phyloP scores from a whole-genome alignment of 92 coral and sea anemone species.

The Diadumene lineata region DNA sequence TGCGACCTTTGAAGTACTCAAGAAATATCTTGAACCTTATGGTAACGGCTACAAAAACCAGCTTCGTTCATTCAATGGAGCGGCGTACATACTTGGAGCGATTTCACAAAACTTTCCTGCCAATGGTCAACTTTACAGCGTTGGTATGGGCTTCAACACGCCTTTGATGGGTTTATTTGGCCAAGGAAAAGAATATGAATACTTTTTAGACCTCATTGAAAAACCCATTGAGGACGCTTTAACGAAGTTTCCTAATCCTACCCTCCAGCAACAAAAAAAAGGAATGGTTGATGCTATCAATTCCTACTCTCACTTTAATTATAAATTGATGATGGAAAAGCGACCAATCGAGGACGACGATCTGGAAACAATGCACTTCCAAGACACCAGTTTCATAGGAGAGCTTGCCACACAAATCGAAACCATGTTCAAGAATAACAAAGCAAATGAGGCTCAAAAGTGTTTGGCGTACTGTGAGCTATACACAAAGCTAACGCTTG shows the following conservation, averaged over 20 bases:
- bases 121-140: constrained; percentile 1
- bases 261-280: background rate
- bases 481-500: background rate
- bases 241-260: background rate
- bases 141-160: constrained; percentile 9
- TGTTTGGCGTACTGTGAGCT: constrained; percentile 19
- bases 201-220: background rate
- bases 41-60: constrained; percentile 33
- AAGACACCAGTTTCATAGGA: constrained; percentile 13
- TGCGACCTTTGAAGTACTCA: background rate
- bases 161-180: constrained; percentile 29
- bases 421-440: background rate
- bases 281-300: constrained; percentile 10
- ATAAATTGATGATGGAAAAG: too few relatives aligned
- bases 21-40: background rate
- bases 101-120: background rate
- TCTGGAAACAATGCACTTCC: too few relatives aligned
- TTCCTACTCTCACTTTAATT: too few relatives aligned
- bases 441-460: constrained; percentile 14
- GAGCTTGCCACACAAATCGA: constrained; percentile 6
- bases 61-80: constrained; percentile 14
- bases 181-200: background rate
- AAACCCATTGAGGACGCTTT: background rate
- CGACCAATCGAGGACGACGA: too few relatives aligned
- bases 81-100: constrained; percentile 14